Evolutionary conservation across 2,113 vertebrate genomes (phyloP).

Genomic region (Isichthys henryi): DNA sequence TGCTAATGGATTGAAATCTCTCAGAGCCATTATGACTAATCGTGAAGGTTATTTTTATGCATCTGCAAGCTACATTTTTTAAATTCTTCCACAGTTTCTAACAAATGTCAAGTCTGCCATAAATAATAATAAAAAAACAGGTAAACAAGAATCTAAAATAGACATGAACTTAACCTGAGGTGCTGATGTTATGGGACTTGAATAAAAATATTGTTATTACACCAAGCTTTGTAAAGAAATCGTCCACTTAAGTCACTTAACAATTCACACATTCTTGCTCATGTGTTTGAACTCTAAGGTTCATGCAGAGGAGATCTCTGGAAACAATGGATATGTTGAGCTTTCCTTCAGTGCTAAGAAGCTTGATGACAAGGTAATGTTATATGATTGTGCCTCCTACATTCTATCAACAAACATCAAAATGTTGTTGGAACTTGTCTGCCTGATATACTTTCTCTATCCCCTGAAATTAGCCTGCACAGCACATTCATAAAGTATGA

Average conservation of each 20-base stretch:
- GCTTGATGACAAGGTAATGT: conserved; percentile 84
- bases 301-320: conserved; percentile 85
- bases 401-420: conserved; percentile 12
- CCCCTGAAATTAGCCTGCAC: neutral
- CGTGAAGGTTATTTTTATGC: neutral
- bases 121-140: neutral
- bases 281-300: conserved; percentile 57
- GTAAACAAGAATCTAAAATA: conserved; percentile 1
- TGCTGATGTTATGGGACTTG: neutral
- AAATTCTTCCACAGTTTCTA: neutral
- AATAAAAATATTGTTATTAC: neutral
- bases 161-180: neutral
- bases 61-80: neutral
- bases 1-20: neutral
- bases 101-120: neutral
- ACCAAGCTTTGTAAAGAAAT: neutral
- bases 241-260: neutral
- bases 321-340: conserved; percentile 87
- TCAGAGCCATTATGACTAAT: neutral
- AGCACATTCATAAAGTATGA: neutral
- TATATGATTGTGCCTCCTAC: conserved; percentile 10
- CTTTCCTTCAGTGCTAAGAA: conserved; percentile 83
- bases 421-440: neutral
- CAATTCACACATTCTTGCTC: neutral
- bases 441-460: neutral